Base-by-base conservation (phyloP, 2,888 invertebrate species). In the Galerucella nymphaeae region DNA sequence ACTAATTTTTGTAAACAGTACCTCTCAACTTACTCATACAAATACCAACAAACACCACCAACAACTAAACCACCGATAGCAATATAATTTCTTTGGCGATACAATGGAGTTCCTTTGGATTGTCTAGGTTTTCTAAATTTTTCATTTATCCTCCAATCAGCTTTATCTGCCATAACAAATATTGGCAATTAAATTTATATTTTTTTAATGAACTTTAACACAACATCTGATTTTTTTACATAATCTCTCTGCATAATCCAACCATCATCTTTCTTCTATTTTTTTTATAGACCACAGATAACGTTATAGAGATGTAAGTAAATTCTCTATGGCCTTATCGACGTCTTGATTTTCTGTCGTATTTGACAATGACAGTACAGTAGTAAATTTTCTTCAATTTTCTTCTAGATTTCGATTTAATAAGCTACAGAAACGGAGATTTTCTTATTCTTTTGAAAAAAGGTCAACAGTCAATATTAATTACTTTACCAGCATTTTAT, bases 51-150 rank as follows among this genome's bases (percentile, higher is more conserved):
- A 58, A 87, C 11, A 65, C 87, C 79, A 73, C 89, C 88, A 72
- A 88, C 62, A 48, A 85, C 84, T 75, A 92, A 57, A 10, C 88
- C 73, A 41, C 88, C 88, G 20, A 86, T 78, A 13, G 89, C 89
- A 76, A 90, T 86, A 72, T 87, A 86, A 84, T 92, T 91, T 76
- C 91, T 86, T 72, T 88, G 87, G 75, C 80, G 82, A 76, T 87
- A 89, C 64, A 91, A 89, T 59, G 92, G 92, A 58, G 93, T 92
- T 79, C 92, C 92, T 84, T 87, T 88, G 73, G 91, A 85, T 86
- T 89, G 88, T 85, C 92, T 88, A 76, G 92, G 92, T 88, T 93
- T 93, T 84, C 92, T 80, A 61, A 84, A 77, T 71, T 77, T 82
- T 70, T 83, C 82, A 71, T 85, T 83, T 38, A 85, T 84, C 72